These are phyloP conservation scores for Clupea harengus DNA, from an alignment of 2,113 vertebrate species.

Conservation along the genomic window DNA sequence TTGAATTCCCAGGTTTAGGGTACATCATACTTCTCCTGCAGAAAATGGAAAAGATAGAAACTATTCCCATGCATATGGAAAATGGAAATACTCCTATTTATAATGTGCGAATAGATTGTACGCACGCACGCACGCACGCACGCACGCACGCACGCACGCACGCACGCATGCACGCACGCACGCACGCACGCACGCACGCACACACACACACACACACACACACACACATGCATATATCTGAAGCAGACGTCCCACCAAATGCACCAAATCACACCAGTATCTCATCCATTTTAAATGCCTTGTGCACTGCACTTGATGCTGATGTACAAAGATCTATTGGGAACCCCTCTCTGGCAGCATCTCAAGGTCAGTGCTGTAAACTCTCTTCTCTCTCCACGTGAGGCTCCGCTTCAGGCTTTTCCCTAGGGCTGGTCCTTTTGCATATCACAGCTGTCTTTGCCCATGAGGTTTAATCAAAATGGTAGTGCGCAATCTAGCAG, in stretches of 20 bases:
- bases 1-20: not conserved
- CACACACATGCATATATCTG: not conserved
- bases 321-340: not conserved
- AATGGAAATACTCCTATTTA: not conserved
- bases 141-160: not conserved
- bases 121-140: no score
- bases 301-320: not conserved
- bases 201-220: not conserved
- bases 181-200: not conserved
- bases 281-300: not conserved
- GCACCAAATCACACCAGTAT: not conserved
- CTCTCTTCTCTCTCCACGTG: not conserved
- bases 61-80: not conserved
- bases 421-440: slow-evolving; percentile 20
- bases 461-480: slow-evolving; percentile 38
- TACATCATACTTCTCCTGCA: no score
- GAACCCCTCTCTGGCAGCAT: not conserved
- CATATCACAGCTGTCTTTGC: slow-evolving; percentile 19
- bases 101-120: not conserved
- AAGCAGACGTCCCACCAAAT: not conserved
- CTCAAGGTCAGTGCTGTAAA: slow-evolving; percentile 18
- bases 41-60: not conserved
- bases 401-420: not conserved
- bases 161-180: no score
- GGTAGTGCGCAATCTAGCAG: slow-evolving; percentile 32